Evolutionary conservation across 2,888 invertebrate genomes (phyloP), one percentile per base, ranked within the genome.

Genomic region (Isoperla grammatica): DNA sequence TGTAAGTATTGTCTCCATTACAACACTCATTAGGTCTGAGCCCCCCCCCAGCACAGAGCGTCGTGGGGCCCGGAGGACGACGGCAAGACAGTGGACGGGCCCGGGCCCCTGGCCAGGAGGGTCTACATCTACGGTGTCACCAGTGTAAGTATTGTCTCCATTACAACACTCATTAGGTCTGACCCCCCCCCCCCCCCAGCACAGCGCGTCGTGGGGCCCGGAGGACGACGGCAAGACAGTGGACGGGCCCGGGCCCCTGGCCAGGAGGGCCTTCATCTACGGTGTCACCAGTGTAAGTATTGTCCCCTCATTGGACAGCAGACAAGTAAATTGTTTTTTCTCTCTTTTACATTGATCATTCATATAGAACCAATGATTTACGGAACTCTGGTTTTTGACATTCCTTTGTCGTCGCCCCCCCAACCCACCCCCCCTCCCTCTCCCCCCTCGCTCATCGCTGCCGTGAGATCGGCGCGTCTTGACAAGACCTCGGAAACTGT

Each of bases 31-130:
- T 96, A 63, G 92, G 94, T 54, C 81, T 95, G 62, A 95, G 95
- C 75, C 94, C 94, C 42, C 66, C 95, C 96, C 74, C 91, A 97
- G 68, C 97, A 96, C 76, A 95, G 93, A 70, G 96, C 96, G 17
- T 95, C 94, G 0, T 97, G 96, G 96, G 96, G 96, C 40, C 95
- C 96, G 1, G 95, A 96, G 74, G 96, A 96, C 73, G 95, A 96
- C 71, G 96, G 96, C 1, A 94, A 94, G 72, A 96, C 95, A 1
- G 95, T 96, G 35, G 96, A 96, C 74, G 96, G 96, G 0, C 96
- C 96, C 0, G 96, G 95, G 23, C 94, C 94, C 12, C 77, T 95
- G 65, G 95, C 95, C 9, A 82, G 93, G 67, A 82, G 92, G 70
- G 95, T 95, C 61, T 95, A 95, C 72, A 92, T 94, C 70, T 91